Conservation (phyloP, 2,888 invertebrate genomes). For the Dastarcus helophoroides region DNA sequence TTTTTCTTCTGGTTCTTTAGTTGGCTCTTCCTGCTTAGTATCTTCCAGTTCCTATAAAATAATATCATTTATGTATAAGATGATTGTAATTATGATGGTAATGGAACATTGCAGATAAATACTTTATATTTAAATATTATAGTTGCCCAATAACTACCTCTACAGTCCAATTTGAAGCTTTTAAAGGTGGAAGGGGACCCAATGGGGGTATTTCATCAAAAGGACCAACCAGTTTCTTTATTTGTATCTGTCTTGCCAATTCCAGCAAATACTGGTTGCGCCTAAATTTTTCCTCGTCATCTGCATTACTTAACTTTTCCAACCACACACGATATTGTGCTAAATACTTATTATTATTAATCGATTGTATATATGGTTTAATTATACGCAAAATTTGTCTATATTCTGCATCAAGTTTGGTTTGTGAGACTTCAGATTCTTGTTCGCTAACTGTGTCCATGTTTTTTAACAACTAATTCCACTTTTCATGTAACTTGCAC, state of each 20-base stretch:
- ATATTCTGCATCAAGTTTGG: conserved; percentile 20
- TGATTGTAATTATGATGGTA: no score
- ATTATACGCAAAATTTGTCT: conserved; percentile 20
- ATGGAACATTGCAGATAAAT: no score
- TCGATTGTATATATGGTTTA: conserved; percentile 19
- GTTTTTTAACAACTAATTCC: no score
- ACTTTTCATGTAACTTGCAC: no score
- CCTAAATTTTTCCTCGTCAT: conserved; percentile 14
- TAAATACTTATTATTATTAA: conserved; percentile 19
- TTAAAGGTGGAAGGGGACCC: conserved; percentile 5
- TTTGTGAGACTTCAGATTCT: conserved; percentile 2
- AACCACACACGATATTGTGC: conserved; percentile 21
- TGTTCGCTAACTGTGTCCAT: no score
- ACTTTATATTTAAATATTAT: no score
- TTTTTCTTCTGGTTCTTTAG: no score
- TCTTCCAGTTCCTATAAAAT: no score
- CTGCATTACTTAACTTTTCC: conserved; percentile 19
- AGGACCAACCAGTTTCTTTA: conserved; percentile 17
- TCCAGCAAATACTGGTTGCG: conserved; percentile 18
- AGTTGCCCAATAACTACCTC: no score
- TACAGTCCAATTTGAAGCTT: conserved; percentile 5
- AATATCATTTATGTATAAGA: no score
- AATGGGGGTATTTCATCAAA: conserved; percentile 20
- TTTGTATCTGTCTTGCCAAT: conserved; percentile 21
- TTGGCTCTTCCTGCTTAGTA: no score